These are phyloP conservation scores for Capricornis sumatraensis DNA, from an alignment of 2,113 vertebrate species.

Conservation along the genomic window DNA sequence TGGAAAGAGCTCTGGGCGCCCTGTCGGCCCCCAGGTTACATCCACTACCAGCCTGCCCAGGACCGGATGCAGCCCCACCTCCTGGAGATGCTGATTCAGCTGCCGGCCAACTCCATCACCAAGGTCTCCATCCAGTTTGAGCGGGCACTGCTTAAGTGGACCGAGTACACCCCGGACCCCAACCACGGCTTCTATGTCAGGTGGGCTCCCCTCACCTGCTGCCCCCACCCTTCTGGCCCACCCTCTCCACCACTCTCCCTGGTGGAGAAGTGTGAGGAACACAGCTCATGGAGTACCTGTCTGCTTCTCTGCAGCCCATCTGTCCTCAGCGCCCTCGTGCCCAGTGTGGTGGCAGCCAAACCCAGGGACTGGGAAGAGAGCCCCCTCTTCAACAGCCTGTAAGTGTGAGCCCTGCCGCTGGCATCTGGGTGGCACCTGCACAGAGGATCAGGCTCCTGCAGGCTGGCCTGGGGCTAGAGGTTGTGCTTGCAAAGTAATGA, in stretches of 20 bases:
- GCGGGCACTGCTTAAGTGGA: conserved; percentile 96
- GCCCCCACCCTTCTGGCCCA: background rate
- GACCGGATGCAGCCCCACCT: conserved; percentile 93
- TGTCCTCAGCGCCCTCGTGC: conserved; percentile 93
- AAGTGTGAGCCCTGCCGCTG: conserved; percentile 74
- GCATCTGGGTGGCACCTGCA: rapidly evolving
- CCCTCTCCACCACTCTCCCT: background rate
- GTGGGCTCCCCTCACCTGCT: conserved; percentile 71
- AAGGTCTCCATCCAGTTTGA: conserved; percentile 98
- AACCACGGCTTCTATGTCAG: conserved; percentile 97
- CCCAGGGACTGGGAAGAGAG: conserved; percentile 80
- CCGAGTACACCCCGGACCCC: conserved; percentile 96
- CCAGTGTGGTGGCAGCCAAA: conserved; percentile 88
- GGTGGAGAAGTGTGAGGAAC: background rate
- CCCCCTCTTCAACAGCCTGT: conserved; percentile 91
- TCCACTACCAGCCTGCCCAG: conserved; percentile 96
- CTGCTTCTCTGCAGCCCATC: conserved; percentile 86
- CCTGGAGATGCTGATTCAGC: conserved; percentile 96
- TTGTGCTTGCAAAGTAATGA: background rate
- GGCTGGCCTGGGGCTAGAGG: background rate
- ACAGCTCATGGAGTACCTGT: rapidly evolving
- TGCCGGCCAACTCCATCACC: conserved; percentile 94
- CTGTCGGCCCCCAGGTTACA: conserved; percentile 86
- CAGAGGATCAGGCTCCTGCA: background rate
- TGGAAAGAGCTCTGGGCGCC: background rate